phyloP scores from a whole-genome alignment of 2,797 vertebrate genomes.

The Anguilla pacifica region DNA sequence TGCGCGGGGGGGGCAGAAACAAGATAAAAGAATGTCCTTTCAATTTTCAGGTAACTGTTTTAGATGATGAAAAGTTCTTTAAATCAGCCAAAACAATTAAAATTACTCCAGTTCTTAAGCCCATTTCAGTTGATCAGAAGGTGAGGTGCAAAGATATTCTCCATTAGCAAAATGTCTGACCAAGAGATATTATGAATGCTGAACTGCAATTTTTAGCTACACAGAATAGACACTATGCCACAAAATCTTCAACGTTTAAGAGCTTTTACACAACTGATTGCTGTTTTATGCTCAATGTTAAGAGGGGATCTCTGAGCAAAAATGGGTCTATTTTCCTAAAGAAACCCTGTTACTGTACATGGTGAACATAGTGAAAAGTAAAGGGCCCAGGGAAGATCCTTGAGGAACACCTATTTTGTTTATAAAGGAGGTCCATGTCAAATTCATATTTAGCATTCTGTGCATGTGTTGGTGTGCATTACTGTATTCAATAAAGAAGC shows the following conservation, averaged over 20 bases:
- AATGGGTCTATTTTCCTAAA: background rate
- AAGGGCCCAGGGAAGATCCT: background rate
- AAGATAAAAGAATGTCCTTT: background rate
- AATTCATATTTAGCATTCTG: background rate
- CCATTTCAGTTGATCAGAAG: background rate
- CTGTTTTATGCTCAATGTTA: background rate
- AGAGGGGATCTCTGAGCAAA: background rate
- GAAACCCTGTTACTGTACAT: background rate
- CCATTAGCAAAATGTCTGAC: background rate
- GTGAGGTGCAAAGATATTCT: background rate
- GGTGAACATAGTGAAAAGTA: background rate
- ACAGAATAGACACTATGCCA: background rate
- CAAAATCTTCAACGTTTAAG: background rate
- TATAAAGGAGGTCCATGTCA: background rate
- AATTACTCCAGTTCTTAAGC: background rate
- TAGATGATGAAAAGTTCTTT: too few relatives aligned
- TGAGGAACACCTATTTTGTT: background rate
- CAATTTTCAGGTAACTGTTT: background rate
- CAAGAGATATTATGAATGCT: background rate
- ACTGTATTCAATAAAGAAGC: background rate
- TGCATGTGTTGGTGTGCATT: background rate
- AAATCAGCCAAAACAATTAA: background rate
- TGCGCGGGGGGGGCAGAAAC: background rate
- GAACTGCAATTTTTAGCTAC: background rate
- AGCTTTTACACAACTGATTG: background rate